Evolutionary conservation across 2,888 invertebrate genomes (phyloP).

Genomic region (Drosophila borborema): DNA sequence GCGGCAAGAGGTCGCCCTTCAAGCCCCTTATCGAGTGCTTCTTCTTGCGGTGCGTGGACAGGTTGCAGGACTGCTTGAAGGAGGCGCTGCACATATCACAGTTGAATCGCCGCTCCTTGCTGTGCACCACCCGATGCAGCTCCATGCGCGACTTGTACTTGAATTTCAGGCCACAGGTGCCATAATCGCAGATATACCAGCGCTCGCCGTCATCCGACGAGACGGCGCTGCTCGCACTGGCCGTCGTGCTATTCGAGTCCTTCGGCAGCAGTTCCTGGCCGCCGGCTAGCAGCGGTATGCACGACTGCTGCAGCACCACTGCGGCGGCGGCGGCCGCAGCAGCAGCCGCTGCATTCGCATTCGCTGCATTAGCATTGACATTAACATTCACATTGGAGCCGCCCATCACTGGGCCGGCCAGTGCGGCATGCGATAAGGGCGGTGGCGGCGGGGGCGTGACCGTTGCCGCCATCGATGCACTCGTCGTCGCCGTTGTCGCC

Average conservation of each 20-base stretch:
- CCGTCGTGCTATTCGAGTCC: conserved; percentile 82
- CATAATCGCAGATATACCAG: conserved; percentile 82
- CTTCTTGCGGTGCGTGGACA: conserved; percentile 82
- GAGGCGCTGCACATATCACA: conserved; percentile 82
- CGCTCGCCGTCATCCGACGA: conserved; percentile 83
- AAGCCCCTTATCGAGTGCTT: conserved; percentile 80
- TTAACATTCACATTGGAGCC: not conserved
- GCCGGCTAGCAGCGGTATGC: conserved; percentile 49
- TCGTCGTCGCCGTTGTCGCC: conserved; percentile 23
- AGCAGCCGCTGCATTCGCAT: conserved; percentile 8
- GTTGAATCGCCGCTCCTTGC: conserved; percentile 82
- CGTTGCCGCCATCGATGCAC: not conserved
- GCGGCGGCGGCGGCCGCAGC: conserved; percentile 40
- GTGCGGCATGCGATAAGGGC: conserved; percentile 5
- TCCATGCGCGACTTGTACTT: conserved; percentile 83
- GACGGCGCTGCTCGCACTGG: conserved; percentile 82
- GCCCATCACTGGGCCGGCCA: conserved; percentile 6
- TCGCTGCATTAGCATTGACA: not conserved
- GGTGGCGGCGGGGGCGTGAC: conserved; percentile 17
- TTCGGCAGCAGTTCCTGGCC: conserved; percentile 68
- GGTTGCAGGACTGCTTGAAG: conserved; percentile 82
- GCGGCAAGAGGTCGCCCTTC: conserved; percentile 69
- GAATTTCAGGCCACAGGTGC: conserved; percentile 80
- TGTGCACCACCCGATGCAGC: conserved; percentile 82
- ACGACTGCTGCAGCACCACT: conserved; percentile 22